Evolutionary conservation across 2,888 invertebrate species (phyloP), one percentile per base, ranked within the genome.

Genomic region (Rhagium mordax): DNA sequence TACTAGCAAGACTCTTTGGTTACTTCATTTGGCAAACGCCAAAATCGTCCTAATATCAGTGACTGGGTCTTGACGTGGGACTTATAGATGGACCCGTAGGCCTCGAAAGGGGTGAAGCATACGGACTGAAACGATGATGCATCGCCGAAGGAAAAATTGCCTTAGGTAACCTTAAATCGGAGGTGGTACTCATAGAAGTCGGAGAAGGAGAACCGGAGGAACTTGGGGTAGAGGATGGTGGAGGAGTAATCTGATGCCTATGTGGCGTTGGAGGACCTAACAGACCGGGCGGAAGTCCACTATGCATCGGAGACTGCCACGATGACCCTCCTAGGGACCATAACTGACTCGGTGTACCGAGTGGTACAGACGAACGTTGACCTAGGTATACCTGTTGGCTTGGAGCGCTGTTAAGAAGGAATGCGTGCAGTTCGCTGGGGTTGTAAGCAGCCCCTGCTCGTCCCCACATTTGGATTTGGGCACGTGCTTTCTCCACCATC

Each of bases 141-240:
- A 88, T 84, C 27, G 83, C 81, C n/a, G 86, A 83, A 3, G 88
- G 88, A 81, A 88, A 89, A 73, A 89, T 83, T 18, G 88, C 87
- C 78, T 89, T 88, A 21, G 89, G 88, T 76, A 89, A 83, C 80
- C 89, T 84, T 75, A 89, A 78, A 71, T 89, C 89, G 53, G 87
- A 82, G 6, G 86, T 79, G 41, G 84, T 82, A 73, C 79, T 85
- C 59, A 87, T 81, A 47, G 86, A 85, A 49, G 87, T 87, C 88
- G 91, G 88, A 72, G 87, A 87, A 18, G 92, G 91, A n/a, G 92
- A 91, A 80, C 92, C 92, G 8, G 92, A 91, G 84, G 92, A 91
- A 82, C 91, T 90, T 13, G 92, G 89, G 0, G 91, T 87, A 6
- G 88, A 86, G 20, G 88, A 84, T 49, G 87, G 85, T 47, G 88